These are phyloP conservation scores for Cephalopterus ornatus DNA, from an alignment of 2,113 vertebrate genomes.

Conservation along the genomic window DNA sequence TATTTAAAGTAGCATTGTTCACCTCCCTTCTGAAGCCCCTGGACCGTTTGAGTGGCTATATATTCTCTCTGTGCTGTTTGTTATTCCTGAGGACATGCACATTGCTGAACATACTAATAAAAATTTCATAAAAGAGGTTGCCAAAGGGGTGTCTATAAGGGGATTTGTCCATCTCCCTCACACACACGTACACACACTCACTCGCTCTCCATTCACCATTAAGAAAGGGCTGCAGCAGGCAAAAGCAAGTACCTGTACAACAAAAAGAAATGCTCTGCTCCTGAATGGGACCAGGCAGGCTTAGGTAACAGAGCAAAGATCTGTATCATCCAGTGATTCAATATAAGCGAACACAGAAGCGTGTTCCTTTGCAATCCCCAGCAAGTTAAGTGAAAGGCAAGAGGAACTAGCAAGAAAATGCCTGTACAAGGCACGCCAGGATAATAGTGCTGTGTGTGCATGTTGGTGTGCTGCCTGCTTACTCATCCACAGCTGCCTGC, in stretches of 20 bases:
- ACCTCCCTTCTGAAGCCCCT: conserved; percentile 30
- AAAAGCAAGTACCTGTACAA: neutral
- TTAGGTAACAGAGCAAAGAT: neutral
- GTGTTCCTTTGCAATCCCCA: neutral
- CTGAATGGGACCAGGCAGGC: neutral
- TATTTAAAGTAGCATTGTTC: conserved; percentile 68
- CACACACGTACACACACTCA: neutral
- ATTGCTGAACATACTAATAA: conserved; percentile 68
- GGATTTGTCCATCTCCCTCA: conserved; percentile 23
- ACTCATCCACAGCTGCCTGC: neutral
- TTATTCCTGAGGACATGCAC: conserved; percentile 66
- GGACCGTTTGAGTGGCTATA: conserved; percentile 39
- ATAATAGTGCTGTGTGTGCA: neutral
- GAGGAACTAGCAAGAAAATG: neutral
- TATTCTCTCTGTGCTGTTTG: conserved; percentile 59
- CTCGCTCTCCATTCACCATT: neutral
- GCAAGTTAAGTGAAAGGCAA: neutral
- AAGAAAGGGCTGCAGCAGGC: conserved; percentile 31
- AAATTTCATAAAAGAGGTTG: conserved; percentile 70
- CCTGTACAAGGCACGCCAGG: neutral
- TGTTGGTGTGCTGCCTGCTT: neutral
- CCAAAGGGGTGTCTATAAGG: conserved; percentile 22
- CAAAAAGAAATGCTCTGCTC: neutral
- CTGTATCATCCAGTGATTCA: neutral
- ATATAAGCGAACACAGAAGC: neutral